Base-by-base conservation (phyloP, 1,140 invertebrate species). In the Heliconius congener region DNA sequence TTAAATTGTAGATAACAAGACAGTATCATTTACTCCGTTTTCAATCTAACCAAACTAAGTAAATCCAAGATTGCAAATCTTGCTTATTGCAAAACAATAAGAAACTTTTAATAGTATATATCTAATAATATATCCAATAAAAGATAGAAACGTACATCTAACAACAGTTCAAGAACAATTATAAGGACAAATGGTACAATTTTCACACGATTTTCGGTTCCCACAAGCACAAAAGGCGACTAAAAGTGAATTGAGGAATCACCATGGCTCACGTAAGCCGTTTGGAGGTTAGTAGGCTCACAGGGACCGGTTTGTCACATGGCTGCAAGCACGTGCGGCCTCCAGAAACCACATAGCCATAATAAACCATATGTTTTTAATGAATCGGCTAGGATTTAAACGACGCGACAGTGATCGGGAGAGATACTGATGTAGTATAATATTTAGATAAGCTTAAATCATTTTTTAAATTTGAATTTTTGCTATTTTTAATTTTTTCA, bases 221-320 rank as follows among this genome's bases (percentile, higher is more conserved):
- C 82, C 81, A 81, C 81, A 83, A 81, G 82, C 70, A 81, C 86
- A 88, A 87, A 87, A 83, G 84, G 83, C 84, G 84, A 84, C 86
- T 87, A 91, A 90, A 88, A 91, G 87, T 87, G 83, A 87, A 80
- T 80, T 83, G 81, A 86, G 86, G 87, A 89, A 90, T 92, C 85
- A 87, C 86, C 82, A 86, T 77, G 81, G 84, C 83, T 87, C 86
- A 90, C 87, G 85, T 88, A 89, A 89, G 90, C 90, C 88, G 89
- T 92, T 94, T 93, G 87, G 92, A 94, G 93, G 93, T 94, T 93
- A 94, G 89, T 94, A 88, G 92, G 92, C 87, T 89, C 85, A 88
- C 82, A 78, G 74, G 82, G 87, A 94, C 93, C 93, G 93, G 93
- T 94, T 93, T 91, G 86, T 92, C 92, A 93, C 91, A 94, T 94